Evolutionary conservation across 35 echinoderm and acorn worm species (phyloP).

Genomic region (Hemicentrotus pulcherrimus): DNA sequence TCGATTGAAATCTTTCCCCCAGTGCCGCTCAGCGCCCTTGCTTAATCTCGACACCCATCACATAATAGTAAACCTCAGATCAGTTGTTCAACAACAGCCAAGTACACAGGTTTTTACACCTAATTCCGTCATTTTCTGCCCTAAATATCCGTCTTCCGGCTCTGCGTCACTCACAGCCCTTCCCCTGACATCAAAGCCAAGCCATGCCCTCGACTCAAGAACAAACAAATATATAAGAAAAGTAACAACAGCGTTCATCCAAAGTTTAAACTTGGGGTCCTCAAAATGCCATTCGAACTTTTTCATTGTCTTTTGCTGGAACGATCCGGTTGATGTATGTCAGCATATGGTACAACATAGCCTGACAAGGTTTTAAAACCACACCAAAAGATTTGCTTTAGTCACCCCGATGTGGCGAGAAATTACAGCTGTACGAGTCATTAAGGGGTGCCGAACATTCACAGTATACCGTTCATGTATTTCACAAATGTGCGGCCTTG

Average conservation of each 20-base stretch:
- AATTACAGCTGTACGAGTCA: too few relatives aligned
- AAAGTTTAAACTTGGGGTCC: conserved; percentile 8
- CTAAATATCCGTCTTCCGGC: conserved; percentile 24
- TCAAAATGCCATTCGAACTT: not conserved
- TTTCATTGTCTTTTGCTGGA: not conserved
- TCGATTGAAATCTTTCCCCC: not conserved
- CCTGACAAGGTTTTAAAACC: not conserved
- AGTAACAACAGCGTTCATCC: not conserved
- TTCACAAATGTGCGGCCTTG: too few relatives aligned
- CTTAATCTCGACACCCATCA: not conserved
- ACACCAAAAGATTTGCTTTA: not conserved
- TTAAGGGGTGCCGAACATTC: too few relatives aligned
- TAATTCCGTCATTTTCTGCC: conserved; percentile 38
- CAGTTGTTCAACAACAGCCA: conserved; percentile 43
- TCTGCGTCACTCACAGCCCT: not conserved
- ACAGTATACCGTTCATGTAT: too few relatives aligned
- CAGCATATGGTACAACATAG: not conserved
- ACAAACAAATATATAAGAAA: not conserved
- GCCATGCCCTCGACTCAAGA: not conserved
- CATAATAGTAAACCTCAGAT: not conserved
- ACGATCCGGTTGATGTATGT: not conserved
- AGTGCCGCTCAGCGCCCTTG: not conserved
- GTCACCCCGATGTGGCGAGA: not conserved
- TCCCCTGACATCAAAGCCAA: not conserved
- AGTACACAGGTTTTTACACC: conserved; percentile 31